Percentiles rank a stretch among this genome's conserved stretches.
Evolutionary conservation across 2,797 vertebrate genomes (phyloP).

Genomic region (Picus viridis): DNA sequence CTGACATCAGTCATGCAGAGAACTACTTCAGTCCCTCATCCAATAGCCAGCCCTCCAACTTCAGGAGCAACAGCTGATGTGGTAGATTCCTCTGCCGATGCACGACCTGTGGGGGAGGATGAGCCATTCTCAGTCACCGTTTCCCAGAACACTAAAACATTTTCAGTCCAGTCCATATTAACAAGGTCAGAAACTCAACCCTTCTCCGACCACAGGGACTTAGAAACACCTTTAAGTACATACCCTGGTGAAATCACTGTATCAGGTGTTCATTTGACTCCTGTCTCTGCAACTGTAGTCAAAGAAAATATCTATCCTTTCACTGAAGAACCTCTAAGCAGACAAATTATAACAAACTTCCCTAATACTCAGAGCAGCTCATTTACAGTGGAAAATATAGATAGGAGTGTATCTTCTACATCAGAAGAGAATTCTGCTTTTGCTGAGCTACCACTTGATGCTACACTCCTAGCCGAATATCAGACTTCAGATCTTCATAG

Average conservation of each 20-base stretch:
- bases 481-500: neutral
- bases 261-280: neutral
- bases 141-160: neutral
- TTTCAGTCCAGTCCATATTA: neutral
- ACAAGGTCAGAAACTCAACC: neutral
- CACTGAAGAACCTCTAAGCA: neutral
- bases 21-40: neutral
- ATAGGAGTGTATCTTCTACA: neutral
- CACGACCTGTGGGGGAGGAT: conserved; percentile 61
- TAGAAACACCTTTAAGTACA: neutral
- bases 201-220: neutral
- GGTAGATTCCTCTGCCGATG: conserved; percentile 75
- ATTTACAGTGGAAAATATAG: neutral
- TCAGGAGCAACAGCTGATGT: neutral
- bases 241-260: neutral
- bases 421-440: conserved; percentile 43
- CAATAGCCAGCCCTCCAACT: neutral
- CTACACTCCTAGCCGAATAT: neutral
- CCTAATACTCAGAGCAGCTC: neutral
- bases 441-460: conserved; percentile 1
- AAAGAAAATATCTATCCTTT: neutral
- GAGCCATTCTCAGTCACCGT: conserved; percentile 61
- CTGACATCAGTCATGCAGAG: neutral
- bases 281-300: neutral
- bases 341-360: neutral